A percentile compares a stretch with the other conserved stretches of the same genome.
Conservation (phyloP, 2,888 invertebrate genomes). For the Acanthoscelides obtectus region DNA sequence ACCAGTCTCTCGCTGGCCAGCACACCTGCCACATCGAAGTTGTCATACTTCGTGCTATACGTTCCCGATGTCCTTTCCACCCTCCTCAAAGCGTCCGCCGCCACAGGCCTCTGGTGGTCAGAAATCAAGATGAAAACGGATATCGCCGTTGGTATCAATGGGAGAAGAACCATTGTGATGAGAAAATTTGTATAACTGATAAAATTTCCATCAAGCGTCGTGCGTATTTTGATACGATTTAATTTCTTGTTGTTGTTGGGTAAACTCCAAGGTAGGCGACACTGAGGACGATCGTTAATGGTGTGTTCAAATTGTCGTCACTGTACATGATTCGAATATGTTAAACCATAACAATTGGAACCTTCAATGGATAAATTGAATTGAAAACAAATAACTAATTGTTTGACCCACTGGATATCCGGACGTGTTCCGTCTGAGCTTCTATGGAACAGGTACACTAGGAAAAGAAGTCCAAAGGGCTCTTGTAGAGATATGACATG, state of each 20-base stretch:
- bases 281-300: neutral
- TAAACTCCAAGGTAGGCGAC: conserved; percentile 10
- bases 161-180: neutral
- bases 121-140: conserved; percentile 40
- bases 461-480: too few species aligned
- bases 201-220: neutral
- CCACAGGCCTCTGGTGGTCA: conserved; percentile 42
- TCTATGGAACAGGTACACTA: too few species aligned
- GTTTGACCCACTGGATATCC: neutral
- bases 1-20: conserved; percentile 57
- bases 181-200: neutral
- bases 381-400: neutral
- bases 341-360: neutral
- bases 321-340: neutral
- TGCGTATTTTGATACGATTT: neutral
- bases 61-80: conserved; percentile 28
- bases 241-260: neutral
- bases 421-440: neutral
- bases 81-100: conserved; percentile 41
- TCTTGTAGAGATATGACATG: too few species aligned
- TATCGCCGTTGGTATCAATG: conserved; percentile 21
- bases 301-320: neutral
- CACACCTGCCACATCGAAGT: conserved; percentile 61
- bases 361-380: neutral
- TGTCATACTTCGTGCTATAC: conserved; percentile 58